Evolutionary conservation across 30 jellyfish, hydroid and myxozoan species (phyloP).

Genomic region (Aurelia coerulea): DNA sequence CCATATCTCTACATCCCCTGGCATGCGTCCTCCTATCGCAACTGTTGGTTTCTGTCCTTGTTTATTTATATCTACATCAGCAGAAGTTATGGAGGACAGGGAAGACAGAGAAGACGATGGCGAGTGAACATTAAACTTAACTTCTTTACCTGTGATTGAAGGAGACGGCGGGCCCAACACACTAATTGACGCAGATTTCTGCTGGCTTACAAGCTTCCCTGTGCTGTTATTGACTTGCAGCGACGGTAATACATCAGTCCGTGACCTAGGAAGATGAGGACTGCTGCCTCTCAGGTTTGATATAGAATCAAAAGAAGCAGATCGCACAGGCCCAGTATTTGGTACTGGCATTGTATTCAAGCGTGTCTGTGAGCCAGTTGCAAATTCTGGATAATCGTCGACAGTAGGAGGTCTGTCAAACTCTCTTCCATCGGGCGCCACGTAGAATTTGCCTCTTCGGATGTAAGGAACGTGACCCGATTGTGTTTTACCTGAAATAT

Average conservation of each 20-base stretch:
- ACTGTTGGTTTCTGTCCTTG: neutral
- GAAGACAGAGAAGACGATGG: slow-evolving; percentile 93
- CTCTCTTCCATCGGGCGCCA: slow-evolving; percentile 86
- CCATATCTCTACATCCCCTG: slow-evolving; percentile 71
- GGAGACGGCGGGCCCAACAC: slow-evolving; percentile 21
- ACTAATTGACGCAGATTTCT: neutral
- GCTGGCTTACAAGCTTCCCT: slow-evolving; percentile 23
- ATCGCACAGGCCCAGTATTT: slow-evolving; percentile 16
- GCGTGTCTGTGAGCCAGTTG: slow-evolving; percentile 57
- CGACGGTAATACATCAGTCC: slow-evolving; percentile 75
- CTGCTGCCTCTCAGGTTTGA: slow-evolving; percentile 48
- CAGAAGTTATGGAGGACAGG: slow-evolving; percentile 78
- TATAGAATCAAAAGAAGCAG: slow-evolving; percentile 65
- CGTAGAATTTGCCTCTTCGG: slow-evolving; percentile 80
- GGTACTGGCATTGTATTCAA: slow-evolving; percentile 28
- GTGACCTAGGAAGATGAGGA: slow-evolving; percentile 73
- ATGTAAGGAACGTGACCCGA: slow-evolving; percentile 59
- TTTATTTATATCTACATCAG: slow-evolving; percentile 24
- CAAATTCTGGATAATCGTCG: slow-evolving; percentile 69
- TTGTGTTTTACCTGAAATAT: neutral
- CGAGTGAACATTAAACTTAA: slow-evolving; percentile 47
- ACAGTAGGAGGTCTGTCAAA: slow-evolving; percentile 79
- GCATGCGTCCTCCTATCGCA: slow-evolving; percentile 19
- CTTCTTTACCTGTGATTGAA: slow-evolving; percentile 5
- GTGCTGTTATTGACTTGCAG: slow-evolving; percentile 47